A percentile compares a stretch with the other conserved stretches of the same genome.
Conservation (phyloP, 2,888 invertebrate genomes). For the Carabus problematicus region DNA sequence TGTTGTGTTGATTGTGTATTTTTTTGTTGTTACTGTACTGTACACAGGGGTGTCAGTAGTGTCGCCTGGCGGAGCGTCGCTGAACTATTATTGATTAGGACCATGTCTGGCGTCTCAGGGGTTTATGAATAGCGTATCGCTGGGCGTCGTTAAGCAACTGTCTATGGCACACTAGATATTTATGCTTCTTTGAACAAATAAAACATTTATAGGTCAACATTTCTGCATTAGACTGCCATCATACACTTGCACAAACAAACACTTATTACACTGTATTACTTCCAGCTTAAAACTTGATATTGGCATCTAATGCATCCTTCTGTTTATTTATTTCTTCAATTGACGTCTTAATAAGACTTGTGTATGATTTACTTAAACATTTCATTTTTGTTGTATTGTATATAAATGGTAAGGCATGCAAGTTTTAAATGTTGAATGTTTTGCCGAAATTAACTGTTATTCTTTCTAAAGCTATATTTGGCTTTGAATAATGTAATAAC, state of each 20-base stretch:
- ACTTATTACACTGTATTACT: background rate
- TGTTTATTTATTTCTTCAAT: background rate
- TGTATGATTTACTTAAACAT: background rate
- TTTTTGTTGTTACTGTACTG: no score
- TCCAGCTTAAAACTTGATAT: background rate
- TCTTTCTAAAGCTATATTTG: no score
- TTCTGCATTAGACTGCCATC: constrained; percentile 5
- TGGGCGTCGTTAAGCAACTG: background rate
- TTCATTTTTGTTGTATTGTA: background rate
- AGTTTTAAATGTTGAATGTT: no score
- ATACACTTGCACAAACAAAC: background rate
- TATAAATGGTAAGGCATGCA: no score
- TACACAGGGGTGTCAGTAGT: constrained; percentile 24
- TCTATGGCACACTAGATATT: background rate
- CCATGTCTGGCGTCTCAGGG: constrained; percentile 40
- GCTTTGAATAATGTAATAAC: no score
- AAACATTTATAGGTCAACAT: constrained; percentile 15
- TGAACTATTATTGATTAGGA: constrained; percentile 45
- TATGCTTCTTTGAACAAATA: constrained; percentile 10
- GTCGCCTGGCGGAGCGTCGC: constrained; percentile 43
- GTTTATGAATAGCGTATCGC: constrained; percentile 3
- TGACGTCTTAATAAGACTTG: background rate
- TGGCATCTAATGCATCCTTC: background rate
- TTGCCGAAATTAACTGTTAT: no score
- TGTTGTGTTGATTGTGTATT: no score